A percentile compares a stretch with the other conserved stretches of the same genome.
These are phyloP conservation scores for Peromyscus nudipes DNA, from an alignment of 2,797 vertebrate genomes.

Conservation along the genomic window DNA sequence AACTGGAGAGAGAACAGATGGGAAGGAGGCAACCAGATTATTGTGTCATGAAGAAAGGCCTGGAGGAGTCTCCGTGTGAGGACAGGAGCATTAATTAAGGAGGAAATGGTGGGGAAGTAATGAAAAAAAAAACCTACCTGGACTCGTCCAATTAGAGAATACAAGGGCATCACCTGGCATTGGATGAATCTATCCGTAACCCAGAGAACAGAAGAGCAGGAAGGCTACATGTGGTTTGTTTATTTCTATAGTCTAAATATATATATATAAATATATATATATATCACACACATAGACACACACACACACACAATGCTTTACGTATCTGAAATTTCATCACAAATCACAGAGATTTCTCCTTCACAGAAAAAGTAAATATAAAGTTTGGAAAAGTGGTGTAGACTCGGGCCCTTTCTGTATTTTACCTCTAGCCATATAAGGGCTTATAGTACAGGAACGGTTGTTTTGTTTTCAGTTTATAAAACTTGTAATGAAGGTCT, in stretches of 20 bases:
- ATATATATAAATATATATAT: no score
- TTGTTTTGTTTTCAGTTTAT: constrained; percentile 27
- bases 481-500: not conserved
- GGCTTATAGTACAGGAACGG: not conserved
- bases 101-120: constrained; percentile 58
- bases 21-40: constrained; percentile 62
- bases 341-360: not conserved
- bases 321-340: not conserved
- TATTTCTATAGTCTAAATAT: not conserved
- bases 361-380: not conserved
- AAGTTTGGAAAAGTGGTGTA: not conserved
- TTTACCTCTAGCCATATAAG: not conserved
- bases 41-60: constrained; percentile 30
- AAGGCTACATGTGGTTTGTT: not conserved
- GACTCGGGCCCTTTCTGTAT: not conserved
- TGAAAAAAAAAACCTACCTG: not conserved
- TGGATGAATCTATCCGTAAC: not conserved
- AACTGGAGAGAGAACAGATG: constrained; percentile 63
- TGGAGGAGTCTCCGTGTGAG: constrained; percentile 1
- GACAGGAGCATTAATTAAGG: constrained; percentile 55
- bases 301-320: not conserved
- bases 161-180: not conserved
- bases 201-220: not conserved
- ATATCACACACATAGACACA: not conserved
- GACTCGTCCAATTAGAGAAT: constrained; percentile 46